Evolutionary conservation across 2,113 vertebrate species (phyloP).

Genomic region (Meriones unguiculatus): DNA sequence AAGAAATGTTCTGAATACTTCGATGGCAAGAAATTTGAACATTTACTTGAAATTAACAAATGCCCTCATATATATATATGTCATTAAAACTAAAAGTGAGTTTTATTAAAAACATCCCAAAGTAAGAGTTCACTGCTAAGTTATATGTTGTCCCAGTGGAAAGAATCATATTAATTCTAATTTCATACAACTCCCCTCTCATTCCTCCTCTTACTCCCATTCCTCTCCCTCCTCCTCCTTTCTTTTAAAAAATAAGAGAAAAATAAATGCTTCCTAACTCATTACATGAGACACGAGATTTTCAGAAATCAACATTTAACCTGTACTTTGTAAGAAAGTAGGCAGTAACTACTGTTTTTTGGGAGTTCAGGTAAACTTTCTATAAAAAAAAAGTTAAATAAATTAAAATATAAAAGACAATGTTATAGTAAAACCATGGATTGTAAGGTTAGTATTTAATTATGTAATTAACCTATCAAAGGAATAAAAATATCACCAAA

Average conservation of each 20-base stretch:
- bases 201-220: background rate
- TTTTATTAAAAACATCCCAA: background rate
- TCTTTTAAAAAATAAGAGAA: background rate
- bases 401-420: background rate
- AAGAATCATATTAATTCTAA: background rate
- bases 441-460: background rate
- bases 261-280: background rate
- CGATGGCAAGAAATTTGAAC: background rate
- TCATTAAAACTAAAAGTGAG: background rate
- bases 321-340: background rate
- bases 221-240: background rate
- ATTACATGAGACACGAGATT: background rate
- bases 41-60: slow-evolving; percentile 16
- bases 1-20: background rate
- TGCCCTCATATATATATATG: background rate
- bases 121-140: background rate
- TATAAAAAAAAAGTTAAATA: slow-evolving; percentile 11
- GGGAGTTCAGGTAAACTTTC: background rate
- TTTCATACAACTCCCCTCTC: background rate
- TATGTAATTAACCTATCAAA: background rate
- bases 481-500: background rate
- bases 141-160: background rate
- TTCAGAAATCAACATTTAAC: background rate
- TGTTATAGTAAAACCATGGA: background rate
- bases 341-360: background rate